phyloP scores from a whole-genome alignment of 2,797 vertebrate genomes.

The Cuniculus paca region DNA sequence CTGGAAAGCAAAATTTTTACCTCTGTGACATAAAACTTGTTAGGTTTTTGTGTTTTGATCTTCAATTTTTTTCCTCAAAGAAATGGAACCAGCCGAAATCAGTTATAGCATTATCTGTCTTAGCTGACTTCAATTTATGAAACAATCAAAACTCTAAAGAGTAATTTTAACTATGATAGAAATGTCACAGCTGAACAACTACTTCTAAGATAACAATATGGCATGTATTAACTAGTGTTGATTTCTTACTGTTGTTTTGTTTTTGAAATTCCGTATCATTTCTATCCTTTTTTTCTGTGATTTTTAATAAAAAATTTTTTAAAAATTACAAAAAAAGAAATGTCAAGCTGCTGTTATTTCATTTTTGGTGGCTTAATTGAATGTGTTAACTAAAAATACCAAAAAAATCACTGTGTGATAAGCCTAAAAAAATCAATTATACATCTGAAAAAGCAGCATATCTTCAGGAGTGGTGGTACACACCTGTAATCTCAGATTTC shows the following conservation, averaged over 20 bases:
- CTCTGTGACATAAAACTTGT: neutral
- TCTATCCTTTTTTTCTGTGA: too few relatives aligned
- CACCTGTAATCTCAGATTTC: neutral
- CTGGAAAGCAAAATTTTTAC: slow-evolving; percentile 19
- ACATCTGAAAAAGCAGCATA: neutral
- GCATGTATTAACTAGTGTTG: too few relatives aligned
- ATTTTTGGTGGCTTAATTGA: slow-evolving; percentile 1
- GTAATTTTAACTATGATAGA: neutral
- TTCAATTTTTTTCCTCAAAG: neutral
- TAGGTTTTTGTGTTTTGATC: neutral
- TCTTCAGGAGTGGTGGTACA: neutral
- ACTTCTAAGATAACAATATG: too few relatives aligned
- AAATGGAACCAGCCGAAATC: neutral
- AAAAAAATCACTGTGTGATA: neutral
- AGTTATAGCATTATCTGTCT: neutral
- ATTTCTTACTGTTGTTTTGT: too few relatives aligned
- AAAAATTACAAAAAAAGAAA: too few relatives aligned
- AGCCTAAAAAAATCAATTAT: neutral
- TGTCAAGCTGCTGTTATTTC: neutral
- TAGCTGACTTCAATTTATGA: neutral
- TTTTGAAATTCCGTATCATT: too few relatives aligned
- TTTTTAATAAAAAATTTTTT: too few relatives aligned
- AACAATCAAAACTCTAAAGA: neutral
- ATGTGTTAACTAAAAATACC: neutral
- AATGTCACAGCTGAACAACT: neutral